Evolutionary conservation across 2,113 vertebrate genomes (phyloP).

Genomic region (Dunckerocampus dactyliophorus): DNA sequence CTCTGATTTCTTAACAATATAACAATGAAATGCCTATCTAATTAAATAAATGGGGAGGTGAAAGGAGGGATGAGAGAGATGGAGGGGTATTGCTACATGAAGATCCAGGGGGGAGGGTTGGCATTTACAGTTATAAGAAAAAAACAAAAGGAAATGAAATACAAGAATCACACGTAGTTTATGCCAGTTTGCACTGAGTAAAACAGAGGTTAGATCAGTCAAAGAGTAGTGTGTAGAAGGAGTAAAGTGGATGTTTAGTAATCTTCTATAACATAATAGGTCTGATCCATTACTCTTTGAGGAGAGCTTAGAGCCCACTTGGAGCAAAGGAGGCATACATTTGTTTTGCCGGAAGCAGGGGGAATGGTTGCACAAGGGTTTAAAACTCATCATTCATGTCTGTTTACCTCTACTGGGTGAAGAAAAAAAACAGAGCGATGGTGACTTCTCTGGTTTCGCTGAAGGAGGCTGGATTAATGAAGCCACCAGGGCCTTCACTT

Average conservation of each 20-base stretch:
- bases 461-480: conserved; percentile 65
- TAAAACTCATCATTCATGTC: conserved; percentile 64
- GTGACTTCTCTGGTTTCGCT: conserved; percentile 59
- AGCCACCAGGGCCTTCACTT: conserved; percentile 58
- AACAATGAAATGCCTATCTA: conserved; percentile 70
- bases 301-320: conserved; percentile 35
- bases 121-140: conserved; percentile 9
- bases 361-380: conserved; percentile 47
- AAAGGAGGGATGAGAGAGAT: conserved; percentile 40
- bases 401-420: conserved; percentile 59
- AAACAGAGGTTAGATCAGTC: not conserved
- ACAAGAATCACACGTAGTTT: conserved; percentile 24
- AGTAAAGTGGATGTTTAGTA: conserved; percentile 35
- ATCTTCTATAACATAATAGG: conserved; percentile 48
- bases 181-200: conserved; percentile 5
- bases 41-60: conserved; percentile 17
- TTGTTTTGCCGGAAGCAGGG: conserved; percentile 51
- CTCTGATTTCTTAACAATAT: conserved; percentile 37
- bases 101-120: conserved; percentile 26
- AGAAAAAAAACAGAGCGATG: conserved; percentile 32
- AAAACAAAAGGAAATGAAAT: conserved; percentile 20
- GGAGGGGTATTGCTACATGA: conserved; percentile 18
- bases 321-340: conserved; percentile 45
- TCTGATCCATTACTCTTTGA: conserved; percentile 45
- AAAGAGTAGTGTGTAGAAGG: not conserved